A percentile compares a stretch with the other conserved stretches of the same genome.
These are phyloP conservation scores for Labrus mixtus DNA, from an alignment of 2,113 vertebrate genomes.

Conservation along the genomic window DNA sequence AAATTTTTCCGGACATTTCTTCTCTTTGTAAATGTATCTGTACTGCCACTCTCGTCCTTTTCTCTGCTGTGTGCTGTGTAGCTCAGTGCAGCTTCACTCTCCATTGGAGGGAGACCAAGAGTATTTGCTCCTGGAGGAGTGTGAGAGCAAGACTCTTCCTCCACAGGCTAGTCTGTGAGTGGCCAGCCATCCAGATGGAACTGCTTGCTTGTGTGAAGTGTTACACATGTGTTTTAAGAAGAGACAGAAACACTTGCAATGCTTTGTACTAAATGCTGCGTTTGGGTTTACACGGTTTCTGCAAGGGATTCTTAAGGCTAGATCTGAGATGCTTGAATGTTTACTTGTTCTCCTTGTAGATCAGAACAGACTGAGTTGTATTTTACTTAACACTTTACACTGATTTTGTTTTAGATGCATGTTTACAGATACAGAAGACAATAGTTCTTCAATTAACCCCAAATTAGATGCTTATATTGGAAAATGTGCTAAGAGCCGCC, in stretches of 20 bases:
- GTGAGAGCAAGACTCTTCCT: conserved; percentile 95
- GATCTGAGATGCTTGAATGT: conserved; percentile 20
- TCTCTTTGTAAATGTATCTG: conserved; percentile 45
- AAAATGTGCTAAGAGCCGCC: conserved; percentile 2
- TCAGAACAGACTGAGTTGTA: conserved; percentile 1
- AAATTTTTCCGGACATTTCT: conserved; percentile 11
- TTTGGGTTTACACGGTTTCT: neutral
- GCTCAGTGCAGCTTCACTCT: conserved; percentile 87
- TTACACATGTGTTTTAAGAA: conserved; percentile 18
- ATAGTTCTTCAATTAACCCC: conserved; percentile 2
- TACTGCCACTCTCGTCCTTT: conserved; percentile 53
- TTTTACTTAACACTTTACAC: neutral
- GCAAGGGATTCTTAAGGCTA: neutral
- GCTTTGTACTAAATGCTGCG: neutral
- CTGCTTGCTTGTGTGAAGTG: conserved; percentile 73
- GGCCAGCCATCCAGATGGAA: conserved; percentile 78
- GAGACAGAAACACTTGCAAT: neutral
- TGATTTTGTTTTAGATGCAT: conserved; percentile 44
- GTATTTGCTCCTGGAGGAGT: conserved; percentile 98
- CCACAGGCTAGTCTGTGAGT: conserved; percentile 93
- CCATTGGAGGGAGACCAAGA: conserved; percentile 90
- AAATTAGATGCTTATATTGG: conserved; percentile 4
- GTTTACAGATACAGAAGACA: conserved; percentile 10
- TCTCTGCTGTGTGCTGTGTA: conserved; percentile 78
- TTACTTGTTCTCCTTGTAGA: neutral